Evolutionary conservation across 2,888 invertebrate species (phyloP).

Genomic region (Abrostola triplasia): DNA sequence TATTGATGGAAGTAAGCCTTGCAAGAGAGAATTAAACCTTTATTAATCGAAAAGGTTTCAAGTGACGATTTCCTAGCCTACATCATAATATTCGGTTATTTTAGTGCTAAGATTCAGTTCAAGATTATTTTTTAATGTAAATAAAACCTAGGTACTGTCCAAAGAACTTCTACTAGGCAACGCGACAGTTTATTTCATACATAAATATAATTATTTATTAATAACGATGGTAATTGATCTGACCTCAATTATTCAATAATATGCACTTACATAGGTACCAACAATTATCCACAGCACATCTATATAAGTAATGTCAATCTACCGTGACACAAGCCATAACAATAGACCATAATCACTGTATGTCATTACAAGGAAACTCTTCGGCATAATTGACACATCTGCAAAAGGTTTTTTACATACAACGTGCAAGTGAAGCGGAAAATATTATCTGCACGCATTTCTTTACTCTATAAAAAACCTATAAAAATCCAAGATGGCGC

Average conservation of each 20-base stretch:
- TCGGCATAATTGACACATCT: slow-evolving; percentile 72
- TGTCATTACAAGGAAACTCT: slow-evolving; percentile 64
- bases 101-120: too few relatives aligned
- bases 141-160: background rate
- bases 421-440: slow-evolving; percentile 71
- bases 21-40: too few relatives aligned
- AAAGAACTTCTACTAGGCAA: background rate
- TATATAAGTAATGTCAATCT: slow-evolving; percentile 49
- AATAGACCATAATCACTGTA: slow-evolving; percentile 58
- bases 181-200: background rate
- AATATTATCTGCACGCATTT: slow-evolving; percentile 82
- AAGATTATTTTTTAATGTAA: too few relatives aligned
- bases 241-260: slow-evolving; percentile 28
- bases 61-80: too few relatives aligned
- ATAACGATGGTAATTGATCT: slow-evolving; percentile 18
- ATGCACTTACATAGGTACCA: slow-evolving; percentile 11
- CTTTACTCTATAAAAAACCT: slow-evolving; percentile 58
- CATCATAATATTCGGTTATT: too few relatives aligned
- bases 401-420: slow-evolving; percentile 63
- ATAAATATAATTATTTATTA: background rate
- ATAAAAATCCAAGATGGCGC: slow-evolving; percentile 60
- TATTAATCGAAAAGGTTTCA: too few relatives aligned
- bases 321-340: slow-evolving; percentile 58
- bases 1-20: too few relatives aligned
- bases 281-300: slow-evolving; percentile 18